Base-by-base conservation (phyloP, 2,797 vertebrate species). In the Xenopus petersii region DNA sequence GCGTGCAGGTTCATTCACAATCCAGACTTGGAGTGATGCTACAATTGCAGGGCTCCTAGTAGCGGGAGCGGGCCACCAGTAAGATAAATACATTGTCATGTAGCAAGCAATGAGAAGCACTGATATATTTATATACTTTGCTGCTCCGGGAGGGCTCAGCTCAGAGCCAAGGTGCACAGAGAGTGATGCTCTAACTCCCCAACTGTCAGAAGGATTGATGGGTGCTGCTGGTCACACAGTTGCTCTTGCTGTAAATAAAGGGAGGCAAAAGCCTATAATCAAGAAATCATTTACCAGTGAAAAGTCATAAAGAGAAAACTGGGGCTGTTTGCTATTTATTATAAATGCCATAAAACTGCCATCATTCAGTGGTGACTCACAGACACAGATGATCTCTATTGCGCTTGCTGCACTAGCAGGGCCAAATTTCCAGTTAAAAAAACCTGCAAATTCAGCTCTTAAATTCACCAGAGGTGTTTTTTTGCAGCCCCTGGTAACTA, bases 11-110 rank as follows among this genome's bases (percentile, higher is more conserved):
- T 24, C 61, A 12, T 33, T n/a, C 56, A 12, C 13, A 48, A 46
- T 13, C 12, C 63, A 66, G 64, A 60, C 42, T 36, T 26, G 10
- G 71, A 73, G 54, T 60, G 66, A 73, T 73, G 64, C 58, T 8
- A 26, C 51, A 73, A 73, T 73, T 67, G 58, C 54, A 1, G 4
- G 17, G 10, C 54, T 47, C 33, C 17, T 58, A 47, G 49, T 46
- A 7, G 12, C n/a, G 21, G 67, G 65, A 75, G 68, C 56, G 24
- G 59, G 16, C 46, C 54, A 59, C 30, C 26, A 36, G 56, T 3
- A 58, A 46, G 54, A 69, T 69, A 58, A 33, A 69, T 69, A 16
- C 5, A 59, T 46, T 69, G 67, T 46, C 67, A 59, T 16, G 6
- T 21, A 58, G 46, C 67, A 58, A 69, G 54, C 51, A 46, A 59